These are phyloP conservation scores for Marcusenius ussheri DNA, from an alignment of 2,113 vertebrate species.

Conservation along the genomic window DNA sequence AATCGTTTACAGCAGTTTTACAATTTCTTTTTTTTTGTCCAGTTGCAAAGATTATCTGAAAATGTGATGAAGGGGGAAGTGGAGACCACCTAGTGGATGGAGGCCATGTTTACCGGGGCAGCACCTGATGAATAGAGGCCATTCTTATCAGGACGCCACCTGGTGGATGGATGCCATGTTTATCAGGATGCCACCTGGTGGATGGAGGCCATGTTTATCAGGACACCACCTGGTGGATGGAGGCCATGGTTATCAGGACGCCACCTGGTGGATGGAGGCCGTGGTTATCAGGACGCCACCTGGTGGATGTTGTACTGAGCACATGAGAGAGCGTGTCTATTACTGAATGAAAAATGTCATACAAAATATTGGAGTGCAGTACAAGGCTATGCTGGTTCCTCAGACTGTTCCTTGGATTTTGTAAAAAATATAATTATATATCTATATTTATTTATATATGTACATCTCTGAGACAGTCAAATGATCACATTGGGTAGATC, in stretches of 20 bases:
- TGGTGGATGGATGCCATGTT: constrained; percentile 17
- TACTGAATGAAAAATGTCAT: constrained; percentile 31
- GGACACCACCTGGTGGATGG: constrained; percentile 36
- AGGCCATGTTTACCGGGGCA: constrained; percentile 14
- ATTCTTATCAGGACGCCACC: background rate
- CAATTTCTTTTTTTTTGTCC: constrained; percentile 26
- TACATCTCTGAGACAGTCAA: constrained; percentile 68
- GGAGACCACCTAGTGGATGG: constrained; percentile 16
- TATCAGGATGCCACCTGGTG: background rate
- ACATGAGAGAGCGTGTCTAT: constrained; percentile 45
- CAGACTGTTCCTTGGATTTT: constrained; percentile 64
- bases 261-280: constrained; percentile 40
- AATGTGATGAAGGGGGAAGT: constrained; percentile 59
- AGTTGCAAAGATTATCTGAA: constrained; percentile 34
- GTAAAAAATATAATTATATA: constrained; percentile 44
- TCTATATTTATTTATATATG: constrained; percentile 43
- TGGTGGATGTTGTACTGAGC: constrained; percentile 49
- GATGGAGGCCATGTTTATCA: background rate
- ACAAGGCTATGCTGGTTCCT: constrained; percentile 61
- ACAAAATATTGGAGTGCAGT: constrained; percentile 44
- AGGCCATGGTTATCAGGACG: constrained; percentile 14
- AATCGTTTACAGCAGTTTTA: constrained; percentile 38
- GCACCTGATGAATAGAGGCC: constrained; percentile 19
- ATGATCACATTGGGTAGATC: constrained; percentile 63
- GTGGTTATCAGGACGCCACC: constrained; percentile 3